These are phyloP conservation scores for Harpalus rufipes DNA, from an alignment of 2,888 invertebrate species.

Conservation along the genomic window DNA sequence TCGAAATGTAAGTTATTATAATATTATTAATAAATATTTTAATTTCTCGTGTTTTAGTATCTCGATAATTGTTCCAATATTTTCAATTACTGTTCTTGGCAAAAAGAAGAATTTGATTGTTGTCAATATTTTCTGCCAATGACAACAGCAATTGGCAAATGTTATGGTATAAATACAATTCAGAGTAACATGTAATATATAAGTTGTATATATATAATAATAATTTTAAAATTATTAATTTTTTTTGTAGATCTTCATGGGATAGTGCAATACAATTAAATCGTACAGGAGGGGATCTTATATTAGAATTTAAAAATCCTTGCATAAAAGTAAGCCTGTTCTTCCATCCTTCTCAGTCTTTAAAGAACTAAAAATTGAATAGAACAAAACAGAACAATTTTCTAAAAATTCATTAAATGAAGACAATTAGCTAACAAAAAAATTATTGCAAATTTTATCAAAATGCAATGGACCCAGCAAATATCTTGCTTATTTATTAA, in stretches of 20 bases:
- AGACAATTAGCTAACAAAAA: too few relatives aligned
- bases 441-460: too few relatives aligned
- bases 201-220: background rate
- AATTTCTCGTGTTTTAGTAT: background rate
- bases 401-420: too few relatives aligned
- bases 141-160: background rate
- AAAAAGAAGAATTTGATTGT: background rate
- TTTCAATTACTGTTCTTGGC: background rate
- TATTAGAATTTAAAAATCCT: slow-evolving; percentile 26
- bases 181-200: background rate
- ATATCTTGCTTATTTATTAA: too few relatives aligned
- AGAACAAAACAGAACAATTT: too few relatives aligned
- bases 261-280: background rate
- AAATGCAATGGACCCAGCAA: too few relatives aligned
- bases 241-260: background rate
- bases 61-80: background rate
- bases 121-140: background rate
- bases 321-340: slow-evolving; percentile 29
- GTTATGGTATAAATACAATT: background rate
- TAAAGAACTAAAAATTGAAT: too few relatives aligned
- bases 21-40: background rate
- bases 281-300: background rate
- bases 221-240: background rate
- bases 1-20: background rate
- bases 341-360: too few relatives aligned